Base-by-base conservation (phyloP, 2,888 invertebrate species). In the Eugnorisma glareosa region DNA sequence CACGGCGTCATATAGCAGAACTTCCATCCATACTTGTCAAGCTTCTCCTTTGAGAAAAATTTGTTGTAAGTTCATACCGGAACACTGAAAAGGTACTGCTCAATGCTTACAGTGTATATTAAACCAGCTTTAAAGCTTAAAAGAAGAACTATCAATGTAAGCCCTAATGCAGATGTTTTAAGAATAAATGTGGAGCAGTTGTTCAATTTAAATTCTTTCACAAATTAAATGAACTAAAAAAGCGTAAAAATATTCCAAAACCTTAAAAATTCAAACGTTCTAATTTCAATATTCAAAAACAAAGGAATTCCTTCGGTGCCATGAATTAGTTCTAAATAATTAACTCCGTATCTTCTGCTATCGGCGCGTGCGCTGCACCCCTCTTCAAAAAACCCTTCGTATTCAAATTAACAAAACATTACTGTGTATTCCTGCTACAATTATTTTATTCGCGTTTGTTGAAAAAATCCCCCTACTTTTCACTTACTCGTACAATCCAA, bases 401-500 rank as follows among this genome's bases (percentile, higher is more conserved):
- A 96, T 96, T 96, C 95, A 96, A 96, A 96, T 96, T 96, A 96
- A 96, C 96, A 96, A 95, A 95, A 94, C 96, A 96, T 95, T 96
- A 95, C 94, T 92, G 93, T 92, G 93, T 94, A 94, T 95, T 94
- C 92, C 92, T 75, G 89, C 92, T 93, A 93, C 93, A 94, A 95
- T 95, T 95, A 95, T 95, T 94, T 93, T 92, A 92, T 93, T 93
- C 92, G 86, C 92, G 79, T 86, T 83, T 84, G 66, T 83, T 83
- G 69, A 78, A 90, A 92, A 91, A 91, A 88, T 21, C 73, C 84
- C 87, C 86, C 86, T 84, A 77, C 63, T 67, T 82, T 72, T 59
- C 0, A 21, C 0, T 0, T 7, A 8, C n/a, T n/a, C n/a, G n/a
- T n/a, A n/a, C 51, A 70, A 35, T 10, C 2, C 0, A 78, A 86